Evolutionary conservation across 2,888 invertebrate genomes (phyloP), one percentile per base, ranked within the genome.

Genomic region (Macrophya annulata): DNA sequence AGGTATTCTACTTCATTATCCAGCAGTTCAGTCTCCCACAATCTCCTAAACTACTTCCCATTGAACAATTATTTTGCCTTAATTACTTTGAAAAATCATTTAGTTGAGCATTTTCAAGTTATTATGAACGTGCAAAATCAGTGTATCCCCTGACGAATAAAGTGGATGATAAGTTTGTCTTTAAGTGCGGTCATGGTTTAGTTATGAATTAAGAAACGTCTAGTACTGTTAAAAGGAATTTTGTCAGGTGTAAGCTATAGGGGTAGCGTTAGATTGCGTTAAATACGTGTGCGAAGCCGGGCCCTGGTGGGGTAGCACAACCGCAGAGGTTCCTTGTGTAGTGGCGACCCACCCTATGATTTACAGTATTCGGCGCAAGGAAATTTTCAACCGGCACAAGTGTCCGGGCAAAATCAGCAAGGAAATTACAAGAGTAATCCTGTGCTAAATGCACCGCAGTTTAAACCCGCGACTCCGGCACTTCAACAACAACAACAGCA

Each of bases 261-360:
- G 90, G 93, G 92, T 90, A 92, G 91, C 92, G 89, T 89, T 89
- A 90, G 90, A 90, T 88, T 90, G 90, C 91, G 91, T 89, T 65
- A 85, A 90, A 88, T 89, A 90, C 90, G 90, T 88, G 90, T 89
- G 91, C 92, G 93, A 92, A 90, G 90, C 92, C 93, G 91, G 93
- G 92, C 92, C 93, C 92, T 93, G 93, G 93, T 93, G 92, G 93
- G 91, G 91, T 92, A 90, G 92, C 92, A 92, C 93, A 92, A 92
- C 93, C 93, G 93, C 93, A 90, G 91, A 93, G 92, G 93, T 93
- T 93, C 93, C 92, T 93, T 93, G 93, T 93, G 92, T 93, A 93
- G 93, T 93, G 91, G 93, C 92, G 92, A 91, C 93, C 93, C 93
- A 92, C 92, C 93, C 93, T 93, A 88, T 93, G 89, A 91, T 93